Percentiles rank a stretch among this genome's conserved stretches.
Conservation (phyloP, 2,888 invertebrate species). For the Pomacea canaliculata region DNA sequence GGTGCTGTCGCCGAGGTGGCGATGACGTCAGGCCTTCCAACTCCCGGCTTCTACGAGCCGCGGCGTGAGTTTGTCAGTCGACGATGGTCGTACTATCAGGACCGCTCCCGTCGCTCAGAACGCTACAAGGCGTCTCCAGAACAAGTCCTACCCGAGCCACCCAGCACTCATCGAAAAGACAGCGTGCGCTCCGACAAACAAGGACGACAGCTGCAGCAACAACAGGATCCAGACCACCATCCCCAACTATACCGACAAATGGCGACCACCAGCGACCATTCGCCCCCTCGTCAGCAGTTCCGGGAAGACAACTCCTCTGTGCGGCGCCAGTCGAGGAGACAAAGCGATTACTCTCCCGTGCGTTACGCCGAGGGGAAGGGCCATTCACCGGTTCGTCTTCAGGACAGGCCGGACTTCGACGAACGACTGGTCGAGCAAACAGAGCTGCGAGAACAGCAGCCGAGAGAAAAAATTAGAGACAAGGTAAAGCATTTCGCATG, state of each 20-base stretch:
- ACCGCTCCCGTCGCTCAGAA: constrained; percentile 13
- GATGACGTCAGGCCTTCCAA: neutral
- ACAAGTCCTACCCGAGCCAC: neutral
- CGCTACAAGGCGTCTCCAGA: constrained; percentile 6
- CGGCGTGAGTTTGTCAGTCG: constrained; percentile 27
- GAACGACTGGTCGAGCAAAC: too few species aligned
- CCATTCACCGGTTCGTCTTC: constrained; percentile 15
- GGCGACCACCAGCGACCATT: constrained; percentile 1
- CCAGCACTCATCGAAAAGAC: neutral
- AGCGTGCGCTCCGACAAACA: neutral
- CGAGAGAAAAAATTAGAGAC: too few species aligned
- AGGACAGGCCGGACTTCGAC: neutral
- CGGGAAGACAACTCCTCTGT: neutral
- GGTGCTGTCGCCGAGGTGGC: neutral
- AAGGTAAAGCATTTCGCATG: too few species aligned
- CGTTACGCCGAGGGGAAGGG: constrained; percentile 9
- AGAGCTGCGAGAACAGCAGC: too few species aligned
- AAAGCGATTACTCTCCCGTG: constrained; percentile 21
- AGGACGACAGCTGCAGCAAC: neutral
- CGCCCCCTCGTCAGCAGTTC: neutral
- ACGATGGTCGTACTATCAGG: constrained; percentile 28
- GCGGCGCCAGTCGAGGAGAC: constrained; percentile 3
- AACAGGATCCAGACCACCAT: neutral
- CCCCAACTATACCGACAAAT: constrained; percentile 3
- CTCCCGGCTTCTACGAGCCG: constrained; percentile 14